Conservation (phyloP, 2,113 vertebrate genomes). For the Pyrgilauda ruficollis region DNA sequence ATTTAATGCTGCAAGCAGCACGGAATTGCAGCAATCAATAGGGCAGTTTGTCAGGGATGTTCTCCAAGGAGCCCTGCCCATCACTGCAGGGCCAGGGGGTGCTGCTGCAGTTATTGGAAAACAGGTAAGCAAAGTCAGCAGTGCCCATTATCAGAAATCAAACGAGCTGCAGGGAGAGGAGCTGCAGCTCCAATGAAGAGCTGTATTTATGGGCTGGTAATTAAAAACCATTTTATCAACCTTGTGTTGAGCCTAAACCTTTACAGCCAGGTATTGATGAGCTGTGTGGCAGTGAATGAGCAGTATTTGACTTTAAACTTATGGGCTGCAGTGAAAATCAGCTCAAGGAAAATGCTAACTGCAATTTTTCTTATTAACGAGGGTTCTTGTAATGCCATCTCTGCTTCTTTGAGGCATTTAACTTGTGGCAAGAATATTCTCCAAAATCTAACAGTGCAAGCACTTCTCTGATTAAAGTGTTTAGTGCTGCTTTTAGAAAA, state of each 20-base stretch:
- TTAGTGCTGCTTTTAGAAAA: constrained; percentile 54
- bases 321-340: constrained; percentile 74
- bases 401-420: constrained; percentile 46
- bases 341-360: constrained; percentile 58
- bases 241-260: constrained; percentile 72
- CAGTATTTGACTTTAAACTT: constrained; percentile 86
- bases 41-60: constrained; percentile 90
- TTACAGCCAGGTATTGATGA: constrained; percentile 82
- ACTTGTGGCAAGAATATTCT: constrained; percentile 41
- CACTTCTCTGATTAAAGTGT: constrained; percentile 52
- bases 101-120: constrained; percentile 73
- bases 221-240: constrained; percentile 96
- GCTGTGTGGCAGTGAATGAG: constrained; percentile 75
- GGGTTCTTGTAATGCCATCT: constrained; percentile 32
- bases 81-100: constrained; percentile 63
- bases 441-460: constrained; percentile 41
- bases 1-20: constrained; percentile 88
- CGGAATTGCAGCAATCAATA: constrained; percentile 86
- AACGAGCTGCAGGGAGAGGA: constrained; percentile 77
- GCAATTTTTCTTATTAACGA: constrained; percentile 72
- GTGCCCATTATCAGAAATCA: constrained; percentile 94
- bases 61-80: constrained; percentile 80
- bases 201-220: constrained; percentile 90
- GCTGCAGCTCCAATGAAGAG: constrained; percentile 73
- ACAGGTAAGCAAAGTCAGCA: constrained; percentile 92